Evolutionary conservation across 2,797 vertebrate genomes (phyloP), one percentile per base, ranked within the genome.

Genomic region (Notamacropus eugenii): DNA sequence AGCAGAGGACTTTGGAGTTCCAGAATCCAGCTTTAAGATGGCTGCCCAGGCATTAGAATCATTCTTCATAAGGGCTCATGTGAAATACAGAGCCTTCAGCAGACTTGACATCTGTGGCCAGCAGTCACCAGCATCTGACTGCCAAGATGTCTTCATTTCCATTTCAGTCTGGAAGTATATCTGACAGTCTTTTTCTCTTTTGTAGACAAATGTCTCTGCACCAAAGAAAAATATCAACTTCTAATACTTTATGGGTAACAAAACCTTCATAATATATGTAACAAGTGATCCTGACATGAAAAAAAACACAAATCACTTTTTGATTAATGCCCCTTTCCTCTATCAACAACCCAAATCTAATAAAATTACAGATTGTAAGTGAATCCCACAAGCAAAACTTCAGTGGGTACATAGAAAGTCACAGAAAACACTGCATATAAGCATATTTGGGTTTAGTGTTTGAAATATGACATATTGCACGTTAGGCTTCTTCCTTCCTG

Each of bases 401-500:
- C 56, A 74, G 54, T 56, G 91, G 93, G 91, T 74, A 40, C 40
- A 24, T 1, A 13, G 56, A 94, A 97, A 95, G 58, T 8, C 0
- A 95, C 94, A 0, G 13, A 93, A 11, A 62, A 97, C 9, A 9
- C 92, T 93, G 93, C 91, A 96, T n/a, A 96, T 74, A 54, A 28
- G 50, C 91, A 90, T 93, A 90, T 91, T 92, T 62, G 9, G 91
- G 19, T 55, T 55, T 16, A 34, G 95, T 91, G 52, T 96, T 34
- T 97, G 98, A 98, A 97, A 98, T 82, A 62, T 2, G 74, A 91
- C 90, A 62, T 93, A 31, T 27, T 55, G 93, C 91, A 95, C 93
- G 50, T 93, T 24, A 87, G 40, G 74, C 96, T 95, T 95, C 94
- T 62, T 92, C 56, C 34, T 58, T n/a, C 19, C 8, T 90, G 82